Conservation (phyloP, 2,113 vertebrate species). For the Shinisaurus crocodilurus region DNA sequence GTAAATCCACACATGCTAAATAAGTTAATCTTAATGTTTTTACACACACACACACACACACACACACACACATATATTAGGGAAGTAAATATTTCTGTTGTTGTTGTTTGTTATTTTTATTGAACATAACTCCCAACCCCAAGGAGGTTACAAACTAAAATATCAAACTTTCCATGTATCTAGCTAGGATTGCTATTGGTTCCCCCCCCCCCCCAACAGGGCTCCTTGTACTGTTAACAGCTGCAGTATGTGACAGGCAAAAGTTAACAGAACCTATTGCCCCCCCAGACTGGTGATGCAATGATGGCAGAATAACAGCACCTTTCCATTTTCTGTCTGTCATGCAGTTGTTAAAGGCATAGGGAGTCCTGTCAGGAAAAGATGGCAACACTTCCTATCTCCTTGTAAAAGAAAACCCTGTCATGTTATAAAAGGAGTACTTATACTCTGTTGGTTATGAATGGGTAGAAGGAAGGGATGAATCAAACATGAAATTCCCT, state of each 20-base stretch:
- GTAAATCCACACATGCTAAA: neutral
- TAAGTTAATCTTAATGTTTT: no score
- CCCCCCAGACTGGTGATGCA: neutral
- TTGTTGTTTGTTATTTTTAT: no score
- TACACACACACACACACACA: no score
- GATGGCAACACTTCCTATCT: neutral
- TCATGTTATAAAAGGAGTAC: neutral
- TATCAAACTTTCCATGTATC: neutral
- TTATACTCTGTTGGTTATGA: neutral
- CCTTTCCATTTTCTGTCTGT: neutral
- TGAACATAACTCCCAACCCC: no score
- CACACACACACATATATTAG: no score
- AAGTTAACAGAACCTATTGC: neutral
- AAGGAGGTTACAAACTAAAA: neutral
- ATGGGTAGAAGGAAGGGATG: neutral
- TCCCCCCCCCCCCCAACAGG: accelerated
- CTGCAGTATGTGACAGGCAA: neutral
- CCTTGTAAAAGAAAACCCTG: neutral
- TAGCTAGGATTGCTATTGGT: neutral
- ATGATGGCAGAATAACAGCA: neutral
- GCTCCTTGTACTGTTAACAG: neutral
- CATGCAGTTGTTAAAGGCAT: neutral
- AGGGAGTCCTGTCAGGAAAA: neutral
- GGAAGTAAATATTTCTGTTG: no score
- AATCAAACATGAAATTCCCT: neutral